These are phyloP conservation scores for Sinocyclocheilus rhinocerous DNA, from an alignment of 2,113 vertebrate genomes.

Conservation along the genomic window DNA sequence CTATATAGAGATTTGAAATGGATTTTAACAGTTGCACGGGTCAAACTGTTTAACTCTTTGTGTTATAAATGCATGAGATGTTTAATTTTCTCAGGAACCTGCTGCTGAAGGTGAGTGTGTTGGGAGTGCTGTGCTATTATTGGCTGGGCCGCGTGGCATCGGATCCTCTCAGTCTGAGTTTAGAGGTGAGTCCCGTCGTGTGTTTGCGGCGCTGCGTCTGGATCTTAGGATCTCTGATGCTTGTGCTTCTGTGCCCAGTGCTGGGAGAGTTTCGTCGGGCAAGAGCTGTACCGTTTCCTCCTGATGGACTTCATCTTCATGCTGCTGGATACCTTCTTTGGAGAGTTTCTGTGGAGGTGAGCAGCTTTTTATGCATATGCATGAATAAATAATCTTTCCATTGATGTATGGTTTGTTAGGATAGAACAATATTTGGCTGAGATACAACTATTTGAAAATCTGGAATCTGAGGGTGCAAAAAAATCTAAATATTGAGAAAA, in stretches of 20 bases:
- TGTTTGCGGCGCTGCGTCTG: neutral
- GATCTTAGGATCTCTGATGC: neutral
- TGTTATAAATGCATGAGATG: neutral
- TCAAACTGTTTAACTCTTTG: neutral
- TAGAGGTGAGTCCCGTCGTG: constrained; percentile 59
- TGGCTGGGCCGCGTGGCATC: too few species aligned
- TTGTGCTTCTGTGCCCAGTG: constrained; percentile 71
- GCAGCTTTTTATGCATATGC: too few species aligned
- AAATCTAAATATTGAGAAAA: too few species aligned
- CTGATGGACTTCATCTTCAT: constrained; percentile 88
- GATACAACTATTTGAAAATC: too few species aligned
- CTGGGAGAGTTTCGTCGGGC: constrained; percentile 95
- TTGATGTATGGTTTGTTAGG: too few species aligned
- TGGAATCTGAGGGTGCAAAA: too few species aligned
- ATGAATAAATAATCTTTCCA: too few species aligned
- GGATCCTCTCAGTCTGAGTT: too few species aligned
- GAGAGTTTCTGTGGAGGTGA: constrained; percentile 86
- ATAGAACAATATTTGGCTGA: too few species aligned
- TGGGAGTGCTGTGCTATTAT: too few species aligned
- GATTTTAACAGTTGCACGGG: neutral
- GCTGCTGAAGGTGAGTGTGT: too few species aligned
- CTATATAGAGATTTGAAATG: neutral
- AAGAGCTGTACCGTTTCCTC: constrained; percentile 91
- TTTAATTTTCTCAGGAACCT: neutral
- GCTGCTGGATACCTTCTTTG: constrained; percentile 82